A percentile compares a stretch with the other conserved stretches of the same genome.
These are phyloP conservation scores for Lepetodrilus schrolli DNA, from an alignment of 2,888 invertebrate genomes.

Conservation along the genomic window DNA sequence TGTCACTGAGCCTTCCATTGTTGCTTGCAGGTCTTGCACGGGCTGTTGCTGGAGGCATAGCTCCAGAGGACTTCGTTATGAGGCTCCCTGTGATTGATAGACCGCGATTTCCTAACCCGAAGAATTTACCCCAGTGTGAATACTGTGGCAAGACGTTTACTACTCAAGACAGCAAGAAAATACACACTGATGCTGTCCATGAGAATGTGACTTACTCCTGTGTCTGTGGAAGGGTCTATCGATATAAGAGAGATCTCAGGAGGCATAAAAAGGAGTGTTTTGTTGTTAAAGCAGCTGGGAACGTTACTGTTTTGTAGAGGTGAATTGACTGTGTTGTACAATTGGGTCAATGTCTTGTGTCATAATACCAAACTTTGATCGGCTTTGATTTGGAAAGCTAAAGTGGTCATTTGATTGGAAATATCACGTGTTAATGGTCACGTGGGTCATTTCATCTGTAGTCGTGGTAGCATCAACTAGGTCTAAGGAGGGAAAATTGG, in stretches of 20 bases:
- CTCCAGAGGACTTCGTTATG: neutral
- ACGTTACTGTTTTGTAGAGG: too few species aligned
- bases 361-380: too few species aligned
- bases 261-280: constrained; percentile 9
- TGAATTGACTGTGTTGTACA: too few species aligned
- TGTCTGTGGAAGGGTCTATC: constrained; percentile 16
- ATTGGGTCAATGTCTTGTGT: too few species aligned
- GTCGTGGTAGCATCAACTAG: too few species aligned
- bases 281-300: neutral
- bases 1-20: too few species aligned
- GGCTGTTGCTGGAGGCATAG: neutral
- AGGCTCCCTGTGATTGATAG: neutral
- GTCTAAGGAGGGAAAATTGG: too few species aligned
- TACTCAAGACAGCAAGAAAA: neutral
- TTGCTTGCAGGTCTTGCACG: neutral
- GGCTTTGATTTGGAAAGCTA: too few species aligned
- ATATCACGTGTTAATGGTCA: too few species aligned
- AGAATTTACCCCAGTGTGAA: neutral
- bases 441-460: too few species aligned
- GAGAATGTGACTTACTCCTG: neutral
- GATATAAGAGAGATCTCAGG: neutral
- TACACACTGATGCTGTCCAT: neutral
- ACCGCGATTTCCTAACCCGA: too few species aligned
- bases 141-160: neutral
- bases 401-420: too few species aligned